These are phyloP conservation scores for Oncorhynchus nerka DNA, from an alignment of 2,113 vertebrate genomes.

Conservation along the genomic window DNA sequence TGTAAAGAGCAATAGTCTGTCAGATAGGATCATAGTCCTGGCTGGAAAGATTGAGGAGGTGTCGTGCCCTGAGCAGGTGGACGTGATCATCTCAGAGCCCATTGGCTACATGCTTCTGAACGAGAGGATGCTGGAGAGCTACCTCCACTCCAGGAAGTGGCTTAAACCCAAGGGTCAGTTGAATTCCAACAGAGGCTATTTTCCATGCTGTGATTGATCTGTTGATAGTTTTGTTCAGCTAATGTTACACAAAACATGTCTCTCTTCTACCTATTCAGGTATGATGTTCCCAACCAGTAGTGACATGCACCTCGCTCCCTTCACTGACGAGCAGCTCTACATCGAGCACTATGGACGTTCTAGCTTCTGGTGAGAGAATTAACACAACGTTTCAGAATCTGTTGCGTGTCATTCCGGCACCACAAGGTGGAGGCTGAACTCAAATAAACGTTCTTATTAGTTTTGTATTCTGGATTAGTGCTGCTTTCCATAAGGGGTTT, in stretches of 20 bases:
- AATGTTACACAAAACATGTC: too few relatives aligned
- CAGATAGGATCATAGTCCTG: constrained; percentile 74
- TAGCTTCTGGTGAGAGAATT: constrained; percentile 74
- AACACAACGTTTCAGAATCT: not conserved
- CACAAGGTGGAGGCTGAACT: too few relatives aligned
- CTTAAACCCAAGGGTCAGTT: constrained; percentile 75
- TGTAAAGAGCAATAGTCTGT: constrained; percentile 75
- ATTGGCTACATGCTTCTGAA: constrained; percentile 82
- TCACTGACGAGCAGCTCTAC: constrained; percentile 82
- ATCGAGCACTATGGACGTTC: constrained; percentile 76
- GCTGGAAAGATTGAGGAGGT: constrained; percentile 76
- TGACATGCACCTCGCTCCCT: constrained; percentile 80
- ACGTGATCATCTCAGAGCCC: constrained; percentile 80
- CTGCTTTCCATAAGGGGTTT: too few relatives aligned
- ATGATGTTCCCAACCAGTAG: constrained; percentile 75
- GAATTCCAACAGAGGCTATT: too few relatives aligned
- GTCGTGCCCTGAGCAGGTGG: constrained; percentile 72
- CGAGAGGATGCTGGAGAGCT: constrained; percentile 76
- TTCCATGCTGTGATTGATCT: too few relatives aligned
- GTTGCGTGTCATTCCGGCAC: too few relatives aligned
- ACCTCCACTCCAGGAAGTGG: constrained; percentile 79
- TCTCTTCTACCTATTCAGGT: constrained; percentile 52
- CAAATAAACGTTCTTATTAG: too few relatives aligned
- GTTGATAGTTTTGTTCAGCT: too few relatives aligned
- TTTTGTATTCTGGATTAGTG: too few relatives aligned